Evolutionary conservation across 2,797 vertebrate genomes (phyloP).

Genomic region (Spheniscus humboldti): DNA sequence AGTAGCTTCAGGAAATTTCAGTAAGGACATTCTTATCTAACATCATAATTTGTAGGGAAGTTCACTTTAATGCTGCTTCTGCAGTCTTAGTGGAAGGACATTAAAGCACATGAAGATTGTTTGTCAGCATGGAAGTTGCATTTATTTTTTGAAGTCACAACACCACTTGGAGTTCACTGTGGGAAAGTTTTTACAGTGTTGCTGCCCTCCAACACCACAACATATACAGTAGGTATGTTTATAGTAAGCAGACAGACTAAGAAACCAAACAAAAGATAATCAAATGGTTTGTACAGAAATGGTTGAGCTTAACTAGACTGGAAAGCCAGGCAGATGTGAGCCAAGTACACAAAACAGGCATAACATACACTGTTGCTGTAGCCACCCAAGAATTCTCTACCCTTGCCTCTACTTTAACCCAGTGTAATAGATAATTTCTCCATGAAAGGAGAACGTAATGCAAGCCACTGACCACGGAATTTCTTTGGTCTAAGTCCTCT

Average conservation of each 20-base stretch:
- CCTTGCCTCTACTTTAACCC: not conserved
- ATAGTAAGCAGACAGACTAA: constrained; percentile 49
- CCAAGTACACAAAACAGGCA: not conserved
- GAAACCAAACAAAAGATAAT: constrained; percentile 55
- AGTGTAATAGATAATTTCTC: accelerated
- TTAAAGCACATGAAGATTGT: constrained; percentile 33
- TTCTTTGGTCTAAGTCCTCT: not conserved
- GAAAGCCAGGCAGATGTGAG: constrained; percentile 25
- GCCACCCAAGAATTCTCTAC: not conserved
- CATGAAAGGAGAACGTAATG: accelerated
- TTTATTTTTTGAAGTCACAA: constrained; percentile 48
- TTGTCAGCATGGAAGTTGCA: constrained; percentile 49
- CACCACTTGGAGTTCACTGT: constrained; percentile 54
- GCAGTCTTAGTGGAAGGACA: constrained; percentile 53
- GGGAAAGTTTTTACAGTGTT: constrained; percentile 51
- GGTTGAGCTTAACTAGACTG: constrained; percentile 40
- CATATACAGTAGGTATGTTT: constrained; percentile 57
- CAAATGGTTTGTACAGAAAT: constrained; percentile 10
- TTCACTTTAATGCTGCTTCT: constrained; percentile 56
- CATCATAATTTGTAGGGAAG: constrained; percentile 57
- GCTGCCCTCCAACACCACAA: constrained; percentile 35
- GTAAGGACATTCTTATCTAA: constrained; percentile 67
- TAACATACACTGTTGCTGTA: not conserved
- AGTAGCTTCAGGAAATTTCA: constrained; percentile 67
- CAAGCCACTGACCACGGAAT: accelerated